A percentile compares a stretch with the other conserved stretches of the same genome.
phyloP scores from a whole-genome alignment of 2,113 vertebrate species.

The Coryphaenoides rupestris region DNA sequence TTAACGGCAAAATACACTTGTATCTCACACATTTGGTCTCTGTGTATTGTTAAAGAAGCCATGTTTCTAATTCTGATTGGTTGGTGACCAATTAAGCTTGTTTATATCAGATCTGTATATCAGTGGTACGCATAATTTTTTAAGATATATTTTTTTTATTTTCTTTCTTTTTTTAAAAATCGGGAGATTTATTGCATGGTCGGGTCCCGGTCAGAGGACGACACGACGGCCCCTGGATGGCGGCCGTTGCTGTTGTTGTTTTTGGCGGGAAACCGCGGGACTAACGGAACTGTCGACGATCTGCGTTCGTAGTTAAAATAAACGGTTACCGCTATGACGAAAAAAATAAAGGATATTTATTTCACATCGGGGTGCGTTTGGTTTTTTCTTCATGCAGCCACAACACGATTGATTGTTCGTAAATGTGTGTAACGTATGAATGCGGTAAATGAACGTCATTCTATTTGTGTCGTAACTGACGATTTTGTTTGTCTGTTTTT shows the following conservation, averaged over 20 bases:
- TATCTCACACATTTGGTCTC: constrained; percentile 66
- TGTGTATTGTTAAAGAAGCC: constrained; percentile 78
- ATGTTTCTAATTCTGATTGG: constrained; percentile 81
- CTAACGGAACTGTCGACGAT: constrained; percentile 57
- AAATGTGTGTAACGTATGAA: too few relatives aligned
- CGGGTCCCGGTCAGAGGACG: constrained; percentile 58
- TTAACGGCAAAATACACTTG: constrained; percentile 51
- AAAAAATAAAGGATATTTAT: constrained; percentile 78
- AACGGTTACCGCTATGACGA: constrained; percentile 55
- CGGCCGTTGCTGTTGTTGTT: too few relatives aligned
- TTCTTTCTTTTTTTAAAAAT: constrained; percentile 64
- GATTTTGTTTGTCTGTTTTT: too few relatives aligned
- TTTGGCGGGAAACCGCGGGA: constrained; percentile 62
- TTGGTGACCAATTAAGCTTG: constrained; percentile 81
- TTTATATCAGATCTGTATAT: constrained; percentile 84
- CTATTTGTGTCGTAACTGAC: too few relatives aligned
- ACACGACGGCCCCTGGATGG: too few relatives aligned
- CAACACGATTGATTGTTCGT: too few relatives aligned
- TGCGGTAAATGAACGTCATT: too few relatives aligned
- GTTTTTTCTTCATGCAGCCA: too few relatives aligned
- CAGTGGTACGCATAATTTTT: constrained; percentile 81
- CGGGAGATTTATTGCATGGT: constrained; percentile 75
- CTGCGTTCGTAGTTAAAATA: constrained; percentile 65
- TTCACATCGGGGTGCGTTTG: constrained; percentile 45
- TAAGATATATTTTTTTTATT: constrained; percentile 71